Conservation (phyloP, 2,888 invertebrate species). For the Mesorhabditis belari region DNA sequence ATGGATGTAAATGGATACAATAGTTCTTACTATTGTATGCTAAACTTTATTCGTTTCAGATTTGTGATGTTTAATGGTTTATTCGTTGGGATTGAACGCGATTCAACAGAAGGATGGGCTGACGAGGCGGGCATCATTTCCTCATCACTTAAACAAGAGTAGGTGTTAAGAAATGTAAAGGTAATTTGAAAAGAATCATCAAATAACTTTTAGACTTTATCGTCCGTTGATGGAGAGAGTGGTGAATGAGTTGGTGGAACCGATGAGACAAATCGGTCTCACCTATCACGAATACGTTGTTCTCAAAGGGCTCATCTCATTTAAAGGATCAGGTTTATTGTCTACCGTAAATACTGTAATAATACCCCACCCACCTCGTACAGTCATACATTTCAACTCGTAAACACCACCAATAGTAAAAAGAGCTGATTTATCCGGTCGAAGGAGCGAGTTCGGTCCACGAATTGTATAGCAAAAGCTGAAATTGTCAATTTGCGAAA, state of each 20-base stretch:
- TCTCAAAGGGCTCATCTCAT: constrained; percentile 32
- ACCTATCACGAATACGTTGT: constrained; percentile 27
- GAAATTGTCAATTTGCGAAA: neutral
- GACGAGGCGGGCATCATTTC: constrained; percentile 17
- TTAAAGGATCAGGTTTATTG: constrained; percentile 24
- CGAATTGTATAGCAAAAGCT: neutral
- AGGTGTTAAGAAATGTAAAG: neutral
- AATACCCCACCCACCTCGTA: no score
- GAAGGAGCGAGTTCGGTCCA: neutral
- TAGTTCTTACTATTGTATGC: neutral
- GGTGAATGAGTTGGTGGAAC: constrained; percentile 24
- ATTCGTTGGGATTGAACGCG: constrained; percentile 22
- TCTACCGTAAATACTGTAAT: no score
- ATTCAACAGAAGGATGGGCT: constrained; percentile 29
- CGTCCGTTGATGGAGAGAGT: constrained; percentile 30
- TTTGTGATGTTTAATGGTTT: constrained; percentile 40
- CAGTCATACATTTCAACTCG: neutral
- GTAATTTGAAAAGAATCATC: neutral
- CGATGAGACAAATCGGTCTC: constrained; percentile 23
- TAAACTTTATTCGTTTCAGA: constrained; percentile 7
- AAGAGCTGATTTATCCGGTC: neutral
- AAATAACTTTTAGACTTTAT: constrained; percentile 22
- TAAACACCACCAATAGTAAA: neutral
- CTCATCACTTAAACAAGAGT: neutral
- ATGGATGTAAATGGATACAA: no score